Conservation (phyloP, 2,113 vertebrate species). For the Rhineura floridana region DNA sequence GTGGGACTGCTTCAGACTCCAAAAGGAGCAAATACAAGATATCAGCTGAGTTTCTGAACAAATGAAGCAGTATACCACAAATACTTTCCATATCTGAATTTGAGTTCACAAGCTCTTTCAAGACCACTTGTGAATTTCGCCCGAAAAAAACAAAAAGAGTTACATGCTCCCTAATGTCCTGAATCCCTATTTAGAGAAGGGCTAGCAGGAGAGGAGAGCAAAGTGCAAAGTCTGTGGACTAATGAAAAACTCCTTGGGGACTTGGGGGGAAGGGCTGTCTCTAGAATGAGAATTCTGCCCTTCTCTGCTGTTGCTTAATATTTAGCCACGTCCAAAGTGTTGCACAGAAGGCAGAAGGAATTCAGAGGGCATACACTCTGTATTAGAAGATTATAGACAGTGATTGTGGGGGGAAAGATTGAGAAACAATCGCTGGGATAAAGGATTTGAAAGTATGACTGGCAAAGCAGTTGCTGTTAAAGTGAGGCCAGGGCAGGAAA, state of each 20-base stretch:
- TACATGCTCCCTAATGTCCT: neutral
- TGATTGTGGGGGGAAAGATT: too few relatives aligned
- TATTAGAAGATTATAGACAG: neutral
- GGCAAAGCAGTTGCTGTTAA: neutral
- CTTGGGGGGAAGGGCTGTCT: neutral
- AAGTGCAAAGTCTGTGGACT: neutral
- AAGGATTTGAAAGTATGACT: neutral
- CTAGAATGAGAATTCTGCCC: neutral
- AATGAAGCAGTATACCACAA: neutral
- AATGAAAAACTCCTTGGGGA: neutral
- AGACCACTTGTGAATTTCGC: neutral
- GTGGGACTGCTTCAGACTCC: neutral
- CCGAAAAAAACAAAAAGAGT: neutral
- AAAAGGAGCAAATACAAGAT: neutral
- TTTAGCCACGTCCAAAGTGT: neutral
- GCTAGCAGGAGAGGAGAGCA: neutral
- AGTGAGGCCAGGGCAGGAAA: neutral
- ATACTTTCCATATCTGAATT: neutral
- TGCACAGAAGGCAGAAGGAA: neutral
- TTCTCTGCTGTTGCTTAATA: neutral
- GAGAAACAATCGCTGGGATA: neutral
- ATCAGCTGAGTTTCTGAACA: neutral
- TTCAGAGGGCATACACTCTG: neutral
- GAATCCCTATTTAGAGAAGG: neutral
- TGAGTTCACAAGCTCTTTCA: neutral